phyloP scores from a whole-genome alignment of 2,113 vertebrate species.

The Pollachius pollachius region DNA sequence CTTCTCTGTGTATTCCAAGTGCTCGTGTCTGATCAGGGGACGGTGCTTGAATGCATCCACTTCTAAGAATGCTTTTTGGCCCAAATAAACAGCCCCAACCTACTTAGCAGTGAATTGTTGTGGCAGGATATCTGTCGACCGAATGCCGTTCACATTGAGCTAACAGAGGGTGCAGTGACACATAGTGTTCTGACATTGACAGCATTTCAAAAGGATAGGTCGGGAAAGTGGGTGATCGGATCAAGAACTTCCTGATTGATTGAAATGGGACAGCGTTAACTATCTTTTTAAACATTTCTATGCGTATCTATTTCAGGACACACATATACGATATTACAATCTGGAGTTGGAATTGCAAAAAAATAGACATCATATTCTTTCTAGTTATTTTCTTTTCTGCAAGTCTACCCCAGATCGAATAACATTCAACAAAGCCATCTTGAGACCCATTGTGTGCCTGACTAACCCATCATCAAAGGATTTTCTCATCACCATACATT shows the following conservation, averaged over 20 bases:
- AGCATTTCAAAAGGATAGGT: constrained; percentile 20
- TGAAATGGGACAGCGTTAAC: constrained; percentile 16
- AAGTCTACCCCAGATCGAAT: no score
- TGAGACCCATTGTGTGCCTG: no score
- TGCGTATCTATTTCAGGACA: no score
- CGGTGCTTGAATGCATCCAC: constrained; percentile 7
- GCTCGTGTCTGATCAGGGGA: background rate
- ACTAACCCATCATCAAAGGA: no score
- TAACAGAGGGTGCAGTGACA: constrained; percentile 15
- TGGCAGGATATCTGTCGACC: constrained; percentile 7
- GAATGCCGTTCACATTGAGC: constrained; percentile 11
- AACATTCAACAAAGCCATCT: no score
- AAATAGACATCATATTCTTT: no score
- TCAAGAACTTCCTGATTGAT: constrained; percentile 19
- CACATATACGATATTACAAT: no score
- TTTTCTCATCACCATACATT: no score
- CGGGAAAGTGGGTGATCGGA: background rate
- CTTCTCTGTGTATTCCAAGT: constrained; percentile 15
- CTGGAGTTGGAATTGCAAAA: no score
- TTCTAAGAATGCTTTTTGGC: background rate
- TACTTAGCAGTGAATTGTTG: background rate
- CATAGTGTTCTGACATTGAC: background rate
- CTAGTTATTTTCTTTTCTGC: no score
- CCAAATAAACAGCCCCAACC: constrained; percentile 4
- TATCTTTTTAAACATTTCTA: no score